Evolutionary conservation across 2,797 vertebrate species (phyloP).

Genomic region (Megalops cyprinoides): DNA sequence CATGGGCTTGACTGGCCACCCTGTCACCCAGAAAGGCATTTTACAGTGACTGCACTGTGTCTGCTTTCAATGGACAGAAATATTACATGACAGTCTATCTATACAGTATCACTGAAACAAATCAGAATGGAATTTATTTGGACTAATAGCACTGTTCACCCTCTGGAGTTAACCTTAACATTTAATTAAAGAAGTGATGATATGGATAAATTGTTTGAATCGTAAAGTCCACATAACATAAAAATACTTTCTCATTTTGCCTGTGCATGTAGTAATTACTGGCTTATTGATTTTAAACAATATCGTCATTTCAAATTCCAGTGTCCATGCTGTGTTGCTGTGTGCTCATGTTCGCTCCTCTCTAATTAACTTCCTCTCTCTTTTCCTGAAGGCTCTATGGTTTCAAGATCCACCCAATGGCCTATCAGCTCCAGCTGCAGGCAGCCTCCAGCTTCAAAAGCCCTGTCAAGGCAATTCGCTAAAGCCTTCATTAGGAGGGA

Average conservation of each 20-base stretch:
- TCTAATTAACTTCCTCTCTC: neutral
- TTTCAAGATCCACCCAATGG: conserved; percentile 97
- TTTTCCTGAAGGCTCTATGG: conserved; percentile 82
- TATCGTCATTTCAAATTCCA: neutral
- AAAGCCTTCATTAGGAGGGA: conserved; percentile 11
- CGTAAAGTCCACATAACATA: too few species aligned
- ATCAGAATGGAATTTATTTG: too few species aligned
- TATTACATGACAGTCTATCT: too few species aligned
- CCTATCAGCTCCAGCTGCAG: conserved; percentile 95
- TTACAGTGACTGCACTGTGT: neutral
- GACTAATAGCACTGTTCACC: too few species aligned
- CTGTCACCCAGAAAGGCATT: neutral
- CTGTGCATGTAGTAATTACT: too few species aligned
- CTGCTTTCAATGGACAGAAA: too few species aligned
- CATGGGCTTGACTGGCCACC: neutral
- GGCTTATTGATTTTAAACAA: too few species aligned
- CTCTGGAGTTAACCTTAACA: too few species aligned
- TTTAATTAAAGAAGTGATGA: too few species aligned
- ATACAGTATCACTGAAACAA: too few species aligned
- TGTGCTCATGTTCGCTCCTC: neutral
- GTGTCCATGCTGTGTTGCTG: neutral
- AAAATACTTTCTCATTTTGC: too few species aligned
- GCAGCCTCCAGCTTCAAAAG: conserved; percentile 98
- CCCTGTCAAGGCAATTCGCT: conserved; percentile 94
- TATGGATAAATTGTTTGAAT: too few species aligned